Evolutionary conservation across 2,888 invertebrate species (phyloP).

Genomic region (Cordilura impudica): DNA sequence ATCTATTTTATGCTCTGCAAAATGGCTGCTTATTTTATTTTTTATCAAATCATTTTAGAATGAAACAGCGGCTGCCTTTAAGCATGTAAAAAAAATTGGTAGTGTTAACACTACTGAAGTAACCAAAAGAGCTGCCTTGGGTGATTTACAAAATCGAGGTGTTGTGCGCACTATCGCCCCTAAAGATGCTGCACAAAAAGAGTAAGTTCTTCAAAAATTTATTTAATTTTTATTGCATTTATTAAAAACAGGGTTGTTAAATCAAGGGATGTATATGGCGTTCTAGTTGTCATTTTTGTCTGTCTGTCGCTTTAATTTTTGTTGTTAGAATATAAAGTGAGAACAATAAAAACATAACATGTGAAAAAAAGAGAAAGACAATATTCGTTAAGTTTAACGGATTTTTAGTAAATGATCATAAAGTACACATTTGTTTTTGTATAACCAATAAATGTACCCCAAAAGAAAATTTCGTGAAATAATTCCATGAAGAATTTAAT

Average conservation of each 20-base stretch:
- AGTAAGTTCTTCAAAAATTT: slow-evolving; percentile 68
- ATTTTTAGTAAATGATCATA: slow-evolving; percentile 26
- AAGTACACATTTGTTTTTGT: background rate
- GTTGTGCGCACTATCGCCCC: slow-evolving; percentile 68
- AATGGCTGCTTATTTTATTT: background rate
- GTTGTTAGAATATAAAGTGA: background rate
- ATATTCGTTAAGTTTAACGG: slow-evolving; percentile 56
- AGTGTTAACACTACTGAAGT: slow-evolving; percentile 67
- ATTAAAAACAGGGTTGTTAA: background rate
- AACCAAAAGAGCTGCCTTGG: slow-evolving; percentile 78
- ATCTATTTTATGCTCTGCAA: background rate
- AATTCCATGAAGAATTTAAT: too few relatives aligned
- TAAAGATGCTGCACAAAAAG: slow-evolving; percentile 72
- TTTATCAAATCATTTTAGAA: slow-evolving; percentile 67
- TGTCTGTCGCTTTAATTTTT: background rate
- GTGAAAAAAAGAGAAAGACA: background rate
- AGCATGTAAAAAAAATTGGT: slow-evolving; percentile 72
- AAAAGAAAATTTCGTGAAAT: too few relatives aligned
- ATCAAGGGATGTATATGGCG: background rate
- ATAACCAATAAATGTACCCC: too few relatives aligned
- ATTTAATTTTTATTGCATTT: background rate
- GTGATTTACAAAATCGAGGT: slow-evolving; percentile 79
- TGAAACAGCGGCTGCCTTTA: slow-evolving; percentile 71
- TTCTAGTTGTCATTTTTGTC: slow-evolving; percentile 5
- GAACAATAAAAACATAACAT: too few relatives aligned